Conservation (phyloP, 2,797 vertebrate genomes). For the Gambelia wislizenii region DNA sequence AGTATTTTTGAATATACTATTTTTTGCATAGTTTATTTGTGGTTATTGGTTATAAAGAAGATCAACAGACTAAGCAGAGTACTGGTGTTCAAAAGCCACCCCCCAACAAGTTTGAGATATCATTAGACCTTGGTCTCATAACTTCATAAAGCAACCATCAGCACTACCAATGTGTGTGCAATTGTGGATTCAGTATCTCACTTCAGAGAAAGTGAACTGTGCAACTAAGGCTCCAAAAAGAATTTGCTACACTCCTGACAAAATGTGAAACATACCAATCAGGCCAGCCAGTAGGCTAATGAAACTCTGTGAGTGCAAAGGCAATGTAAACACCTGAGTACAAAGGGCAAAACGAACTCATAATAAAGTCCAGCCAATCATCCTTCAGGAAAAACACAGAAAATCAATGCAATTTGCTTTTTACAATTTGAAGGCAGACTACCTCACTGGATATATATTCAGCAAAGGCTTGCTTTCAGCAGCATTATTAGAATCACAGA, state of each 20-base stretch:
- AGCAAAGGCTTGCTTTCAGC: not conserved
- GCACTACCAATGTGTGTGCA: not conserved
- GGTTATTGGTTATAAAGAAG: not conserved
- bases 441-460: not conserved
- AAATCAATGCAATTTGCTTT: not conserved
- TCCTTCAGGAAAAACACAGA: not conserved
- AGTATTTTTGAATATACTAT: not conserved
- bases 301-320: not conserved
- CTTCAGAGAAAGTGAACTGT: not conserved
- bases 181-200: not conserved
- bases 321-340: slow-evolving; percentile 8
- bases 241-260: not conserved
- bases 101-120: not conserved
- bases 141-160: not conserved
- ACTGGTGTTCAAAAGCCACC: not conserved
- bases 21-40: not conserved
- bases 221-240: not conserved
- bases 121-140: not conserved
- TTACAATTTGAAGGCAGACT: not conserved
- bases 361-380: not conserved
- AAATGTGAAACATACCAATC: not conserved
- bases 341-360: slow-evolving; percentile 23
- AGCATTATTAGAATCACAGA: not conserved
- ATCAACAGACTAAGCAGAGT: not conserved
- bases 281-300: too few species aligned